These are phyloP conservation scores for Drosophila subpulchrella DNA, from an alignment of 1,140 invertebrate genomes.

Conservation along the genomic window DNA sequence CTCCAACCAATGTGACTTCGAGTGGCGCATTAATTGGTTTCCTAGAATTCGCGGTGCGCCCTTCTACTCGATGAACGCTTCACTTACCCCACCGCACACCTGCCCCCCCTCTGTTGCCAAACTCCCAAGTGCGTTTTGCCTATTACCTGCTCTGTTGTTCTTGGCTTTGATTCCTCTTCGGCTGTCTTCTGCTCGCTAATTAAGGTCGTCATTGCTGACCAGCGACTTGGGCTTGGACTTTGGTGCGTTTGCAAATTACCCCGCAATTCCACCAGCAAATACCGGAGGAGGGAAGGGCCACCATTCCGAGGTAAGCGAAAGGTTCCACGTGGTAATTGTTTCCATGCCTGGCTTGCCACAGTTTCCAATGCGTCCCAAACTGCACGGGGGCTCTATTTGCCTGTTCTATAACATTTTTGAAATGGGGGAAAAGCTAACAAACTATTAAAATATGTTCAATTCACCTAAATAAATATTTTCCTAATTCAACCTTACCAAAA, in stretches of 20 bases:
- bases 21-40: conserved; percentile 76
- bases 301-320: background rate
- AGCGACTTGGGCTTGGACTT: conserved; percentile 55
- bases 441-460: no score
- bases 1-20: conserved; percentile 27
- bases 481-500: no score
- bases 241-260: conserved; percentile 81
- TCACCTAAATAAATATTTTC: no score
- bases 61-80: conserved; percentile 51
- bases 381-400: conserved; percentile 7
- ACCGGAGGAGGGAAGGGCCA: conserved; percentile 1
- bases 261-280: conserved; percentile 56
- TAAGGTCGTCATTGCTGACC: conserved; percentile 65
- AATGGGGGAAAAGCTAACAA: no score
- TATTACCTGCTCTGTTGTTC: conserved; percentile 60
- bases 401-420: no score
- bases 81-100: conserved; percentile 14
- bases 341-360: conserved; percentile 22
- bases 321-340: conserved; percentile 60
- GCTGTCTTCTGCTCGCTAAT: conserved; percentile 59
- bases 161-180: conserved; percentile 26
- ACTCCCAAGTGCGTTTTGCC: conserved; percentile 59
- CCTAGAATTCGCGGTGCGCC: conserved; percentile 62
- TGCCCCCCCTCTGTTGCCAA: conserved; percentile 6
- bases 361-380: conserved; percentile 48